Percentiles rank a stretch among this genome's conserved stretches.
phyloP scores from a whole-genome alignment of 2,888 invertebrate genomes.

The Cephus runcator region DNA sequence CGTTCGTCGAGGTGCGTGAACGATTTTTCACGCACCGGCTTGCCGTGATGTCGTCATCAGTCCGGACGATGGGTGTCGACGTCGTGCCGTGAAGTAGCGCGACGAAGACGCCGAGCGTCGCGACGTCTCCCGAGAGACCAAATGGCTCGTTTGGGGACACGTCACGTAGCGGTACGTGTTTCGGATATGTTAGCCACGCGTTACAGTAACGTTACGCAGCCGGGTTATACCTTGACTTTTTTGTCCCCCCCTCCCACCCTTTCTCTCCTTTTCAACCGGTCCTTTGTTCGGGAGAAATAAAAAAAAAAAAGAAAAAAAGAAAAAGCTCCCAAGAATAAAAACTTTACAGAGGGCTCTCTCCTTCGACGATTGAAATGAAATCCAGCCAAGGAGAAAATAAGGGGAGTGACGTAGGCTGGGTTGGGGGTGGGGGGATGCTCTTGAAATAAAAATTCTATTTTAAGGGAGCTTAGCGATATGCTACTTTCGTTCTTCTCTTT shows the following conservation, averaged over 20 bases:
- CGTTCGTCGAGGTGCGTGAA: conserved; percentile 20
- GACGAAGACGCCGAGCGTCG: background rate
- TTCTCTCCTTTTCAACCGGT: background rate
- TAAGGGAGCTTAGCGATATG: background rate
- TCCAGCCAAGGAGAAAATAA: background rate
- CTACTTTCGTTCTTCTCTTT: background rate
- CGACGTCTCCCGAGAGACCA: background rate
- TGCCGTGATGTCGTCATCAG: conserved; percentile 37
- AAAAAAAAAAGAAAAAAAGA: background rate
- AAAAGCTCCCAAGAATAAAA: background rate
- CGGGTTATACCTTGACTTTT: background rate
- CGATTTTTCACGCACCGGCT: conserved; percentile 55
- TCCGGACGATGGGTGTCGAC: background rate
- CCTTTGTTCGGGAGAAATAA: background rate
- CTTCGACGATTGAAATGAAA: background rate
- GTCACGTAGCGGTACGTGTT: conserved; percentile 48
- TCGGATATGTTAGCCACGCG: conserved; percentile 39
- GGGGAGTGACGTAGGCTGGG: conserved; percentile 20
- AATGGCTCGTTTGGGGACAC: conserved; percentile 31
- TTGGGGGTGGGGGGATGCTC: conserved; percentile 16
- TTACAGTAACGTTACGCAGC: background rate
- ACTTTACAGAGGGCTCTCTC: background rate
- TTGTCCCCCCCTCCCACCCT: background rate
- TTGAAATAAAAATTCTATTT: background rate
- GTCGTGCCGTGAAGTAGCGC: background rate